Base-by-base conservation (phyloP, 2,797 vertebrate species). In the Acanthornis magna region DNA sequence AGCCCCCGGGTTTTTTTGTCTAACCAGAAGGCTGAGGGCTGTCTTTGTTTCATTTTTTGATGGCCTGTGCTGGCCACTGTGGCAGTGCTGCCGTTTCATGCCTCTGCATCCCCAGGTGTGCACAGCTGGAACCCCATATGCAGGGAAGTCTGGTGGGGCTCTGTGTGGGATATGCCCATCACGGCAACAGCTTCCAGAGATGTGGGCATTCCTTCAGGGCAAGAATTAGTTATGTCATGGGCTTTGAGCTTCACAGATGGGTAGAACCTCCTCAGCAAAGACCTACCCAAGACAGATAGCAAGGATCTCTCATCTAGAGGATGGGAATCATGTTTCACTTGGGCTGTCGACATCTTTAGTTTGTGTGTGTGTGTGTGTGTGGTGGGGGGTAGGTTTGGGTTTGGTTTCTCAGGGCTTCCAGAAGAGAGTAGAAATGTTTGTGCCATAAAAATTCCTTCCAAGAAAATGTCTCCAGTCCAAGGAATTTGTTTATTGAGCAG, bases 81-180 rank as follows among this genome's bases (percentile, higher is more conserved):
- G 45, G 43, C 40, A 81, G 16, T 11, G 0, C n/a, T 84, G 40
- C 47, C 0, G 0, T 77, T 85, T 25, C 7, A 4, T 13, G 13
- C 36, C 21, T 60, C 47, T 83, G 21, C 1, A 0, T 60, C 34
- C 36, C 42, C 70, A 67, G 72, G 15, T 26, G 43, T 9, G n/a
- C 42, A n/a, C 0, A 2, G 53, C 61, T 78, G 84, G 61, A 45
- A 8, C 18, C 16, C 9, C 23, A 4, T 6, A 11, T 32, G 7
- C 43, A 6, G 18, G 21, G 17, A 2, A 29, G 11, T 18, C 48
- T 76, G 38, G 26, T 62, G 19, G 18, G 34, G 43, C 29, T 92
- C 50, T 0, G 0, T 10, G 50, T 21, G 25, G 58, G 58, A 40
- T 16, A 0, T 40, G 45, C 7, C 34, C 42, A 47, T 36, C 14